These are phyloP conservation scores for Chromis chromis DNA, from an alignment of 2,797 vertebrate species.

Conservation along the genomic window DNA sequence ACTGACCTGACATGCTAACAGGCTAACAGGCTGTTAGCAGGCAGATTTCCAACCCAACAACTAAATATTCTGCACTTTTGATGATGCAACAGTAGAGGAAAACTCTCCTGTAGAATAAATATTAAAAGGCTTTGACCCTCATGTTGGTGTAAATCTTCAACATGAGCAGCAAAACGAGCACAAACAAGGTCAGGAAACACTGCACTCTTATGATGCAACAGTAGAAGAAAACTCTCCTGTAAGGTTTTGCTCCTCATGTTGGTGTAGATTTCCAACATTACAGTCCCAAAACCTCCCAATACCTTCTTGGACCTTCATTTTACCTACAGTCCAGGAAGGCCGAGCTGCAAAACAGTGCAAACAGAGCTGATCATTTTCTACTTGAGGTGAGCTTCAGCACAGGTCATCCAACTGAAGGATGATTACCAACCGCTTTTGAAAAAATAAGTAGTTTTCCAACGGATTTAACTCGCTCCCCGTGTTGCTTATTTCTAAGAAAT, in stretches of 20 bases:
- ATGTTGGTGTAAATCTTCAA: background rate
- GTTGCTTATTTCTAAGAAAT: constrained; percentile 28
- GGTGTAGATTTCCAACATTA: background rate
- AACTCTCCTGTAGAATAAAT: too few species aligned
- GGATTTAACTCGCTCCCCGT: background rate
- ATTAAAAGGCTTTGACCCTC: too few species aligned
- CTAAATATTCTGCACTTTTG: too few species aligned
- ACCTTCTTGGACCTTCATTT: constrained; percentile 16
- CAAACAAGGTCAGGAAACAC: too few species aligned
- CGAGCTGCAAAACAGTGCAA: background rate
- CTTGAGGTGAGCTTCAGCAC: constrained; percentile 51
- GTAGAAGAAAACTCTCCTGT: too few species aligned
- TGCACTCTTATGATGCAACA: too few species aligned
- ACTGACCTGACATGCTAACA: too few species aligned
- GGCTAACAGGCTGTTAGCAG: too few species aligned
- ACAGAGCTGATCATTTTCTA: constrained; percentile 23
- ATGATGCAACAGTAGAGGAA: too few species aligned
- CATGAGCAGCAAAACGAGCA: too few species aligned
- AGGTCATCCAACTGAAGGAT: constrained; percentile 48
- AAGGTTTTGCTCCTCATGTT: too few species aligned
- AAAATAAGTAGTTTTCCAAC: constrained; percentile 13
- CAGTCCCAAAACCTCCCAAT: background rate
- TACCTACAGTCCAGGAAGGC: background rate
- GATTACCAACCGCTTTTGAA: constrained; percentile 10
- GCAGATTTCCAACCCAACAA: too few species aligned